Percentiles rank a stretch among this genome's conserved stretches.
Evolutionary conservation across 2,797 vertebrate species (phyloP).

Genomic region (Harpagifer antarcticus): DNA sequence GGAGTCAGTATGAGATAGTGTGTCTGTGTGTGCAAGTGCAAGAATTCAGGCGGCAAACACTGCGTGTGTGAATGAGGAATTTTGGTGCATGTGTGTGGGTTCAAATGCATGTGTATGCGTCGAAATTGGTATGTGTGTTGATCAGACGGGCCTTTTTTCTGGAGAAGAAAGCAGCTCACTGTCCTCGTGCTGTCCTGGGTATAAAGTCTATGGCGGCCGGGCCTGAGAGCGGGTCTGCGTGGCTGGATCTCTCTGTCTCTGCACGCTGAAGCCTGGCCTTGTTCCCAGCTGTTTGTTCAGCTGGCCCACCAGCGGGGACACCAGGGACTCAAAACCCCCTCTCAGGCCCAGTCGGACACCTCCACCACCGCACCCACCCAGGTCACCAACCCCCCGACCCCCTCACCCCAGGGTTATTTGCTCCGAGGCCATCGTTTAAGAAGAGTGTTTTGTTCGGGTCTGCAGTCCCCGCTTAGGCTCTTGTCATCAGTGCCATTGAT

Average conservation of each 20-base stretch:
- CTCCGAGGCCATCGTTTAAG: conserved; percentile 80
- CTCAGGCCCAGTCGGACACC: conserved; percentile 72
- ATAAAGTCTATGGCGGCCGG: conserved; percentile 45
- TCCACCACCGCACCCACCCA: conserved; percentile 69
- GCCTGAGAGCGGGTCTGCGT: conserved; percentile 49
- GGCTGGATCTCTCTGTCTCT: conserved; percentile 63
- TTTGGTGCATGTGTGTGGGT: conserved; percentile 41
- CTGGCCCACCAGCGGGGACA: conserved; percentile 83
- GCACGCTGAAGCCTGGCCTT: conserved; percentile 77
- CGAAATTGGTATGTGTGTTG: conserved; percentile 34
- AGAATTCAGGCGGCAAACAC: conserved; percentile 18
- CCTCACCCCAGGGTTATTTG: conserved; percentile 78
- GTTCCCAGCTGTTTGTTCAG: conserved; percentile 87
- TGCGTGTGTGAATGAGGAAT: conserved; percentile 28
- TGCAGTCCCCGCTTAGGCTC: conserved; percentile 61
- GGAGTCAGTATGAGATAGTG: conserved; percentile 23
- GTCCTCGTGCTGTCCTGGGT: conserved; percentile 60
- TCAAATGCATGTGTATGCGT: conserved; percentile 25
- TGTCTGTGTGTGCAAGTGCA: conserved; percentile 12
- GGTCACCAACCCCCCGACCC: conserved; percentile 82
- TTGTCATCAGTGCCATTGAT: conserved; percentile 83
- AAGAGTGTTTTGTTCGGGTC: conserved; percentile 82
- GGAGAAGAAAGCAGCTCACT: conserved; percentile 72
- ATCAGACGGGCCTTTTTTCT: conserved; percentile 60
- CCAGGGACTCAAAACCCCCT: conserved; percentile 68